Conservation (phyloP, 2,113 vertebrate species). For the Gymnogyps californianus region DNA sequence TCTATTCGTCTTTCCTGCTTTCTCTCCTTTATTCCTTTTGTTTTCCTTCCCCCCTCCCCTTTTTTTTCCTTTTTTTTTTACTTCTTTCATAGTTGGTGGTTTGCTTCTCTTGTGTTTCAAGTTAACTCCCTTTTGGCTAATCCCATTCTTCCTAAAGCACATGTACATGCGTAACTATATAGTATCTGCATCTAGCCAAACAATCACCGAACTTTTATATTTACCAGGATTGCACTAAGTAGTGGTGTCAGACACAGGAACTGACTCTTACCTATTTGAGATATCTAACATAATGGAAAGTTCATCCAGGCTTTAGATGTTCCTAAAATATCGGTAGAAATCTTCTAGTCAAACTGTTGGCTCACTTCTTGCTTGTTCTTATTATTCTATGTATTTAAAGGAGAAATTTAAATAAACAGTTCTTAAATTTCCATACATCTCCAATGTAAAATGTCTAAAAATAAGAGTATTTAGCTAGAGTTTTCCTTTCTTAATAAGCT, state of each 20-base stretch:
- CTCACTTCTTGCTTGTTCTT: neutral
- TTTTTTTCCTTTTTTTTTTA: too few relatives aligned
- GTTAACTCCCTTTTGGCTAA: neutral
- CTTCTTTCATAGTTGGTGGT: neutral
- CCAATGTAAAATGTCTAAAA: neutral
- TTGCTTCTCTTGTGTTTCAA: neutral
- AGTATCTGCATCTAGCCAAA: neutral
- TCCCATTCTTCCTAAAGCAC: neutral
- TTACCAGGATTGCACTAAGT: neutral
- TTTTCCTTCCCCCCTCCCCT: neutral
- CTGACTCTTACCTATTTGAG: neutral
- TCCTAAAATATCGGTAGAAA: neutral
- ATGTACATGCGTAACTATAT: neutral
- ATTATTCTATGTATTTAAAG: neutral
- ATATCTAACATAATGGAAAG: neutral
- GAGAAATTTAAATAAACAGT: neutral
- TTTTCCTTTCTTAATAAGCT: neutral
- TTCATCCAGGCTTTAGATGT: neutral
- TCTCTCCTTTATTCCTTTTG: neutral
- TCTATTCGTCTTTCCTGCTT: neutral
- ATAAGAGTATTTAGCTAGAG: neutral
- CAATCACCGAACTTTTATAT: neutral
- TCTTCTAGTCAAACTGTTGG: neutral
- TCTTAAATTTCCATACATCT: neutral
- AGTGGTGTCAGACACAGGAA: neutral